A percentile compares a stretch with the other conserved stretches of the same genome.
Evolutionary conservation across 2,113 vertebrate species (phyloP).

Genomic region (Zingel zingel): DNA sequence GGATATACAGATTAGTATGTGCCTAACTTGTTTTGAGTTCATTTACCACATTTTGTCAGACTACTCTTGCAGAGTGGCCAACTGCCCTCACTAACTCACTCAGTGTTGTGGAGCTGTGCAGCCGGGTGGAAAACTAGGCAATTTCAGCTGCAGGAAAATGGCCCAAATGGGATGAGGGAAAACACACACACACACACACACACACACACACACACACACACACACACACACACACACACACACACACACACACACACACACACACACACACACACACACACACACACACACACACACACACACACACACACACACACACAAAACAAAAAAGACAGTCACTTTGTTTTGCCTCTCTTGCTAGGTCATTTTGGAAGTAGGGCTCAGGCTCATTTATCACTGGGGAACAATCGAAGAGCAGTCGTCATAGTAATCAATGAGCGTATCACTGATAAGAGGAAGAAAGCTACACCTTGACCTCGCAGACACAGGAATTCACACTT

Average conservation of each 20-base stretch:
- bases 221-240: neutral
- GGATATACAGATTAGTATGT: neutral
- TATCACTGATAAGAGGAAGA: slow-evolving; percentile 68
- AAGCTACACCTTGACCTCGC: slow-evolving; percentile 45
- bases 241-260: neutral
- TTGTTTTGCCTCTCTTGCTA: slow-evolving; percentile 23
- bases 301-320: slow-evolving; percentile 7
- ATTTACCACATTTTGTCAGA: slow-evolving; percentile 63
- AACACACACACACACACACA: too few relatives aligned
- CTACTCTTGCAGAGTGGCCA: slow-evolving; percentile 33
- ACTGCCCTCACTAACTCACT: slow-evolving; percentile 41
- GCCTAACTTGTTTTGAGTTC: slow-evolving; percentile 18
- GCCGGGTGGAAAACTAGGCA: slow-evolving; percentile 79
- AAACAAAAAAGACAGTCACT: slow-evolving; percentile 12
- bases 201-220: slow-evolving; percentile 19
- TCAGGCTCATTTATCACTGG: slow-evolving; percentile 59
- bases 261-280: slow-evolving; percentile 20
- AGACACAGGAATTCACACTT: slow-evolving; percentile 39
- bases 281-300: neutral
- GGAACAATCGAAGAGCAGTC: slow-evolving; percentile 66
- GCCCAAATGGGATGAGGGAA: slow-evolving; percentile 54
- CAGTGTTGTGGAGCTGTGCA: slow-evolving; percentile 55
- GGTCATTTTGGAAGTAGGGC: slow-evolving; percentile 46
- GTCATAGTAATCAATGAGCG: slow-evolving; percentile 68
- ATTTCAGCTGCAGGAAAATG: slow-evolving; percentile 74